Evolutionary conservation across 2,888 invertebrate species (phyloP).

Genomic region (Tribolium freemani): DNA sequence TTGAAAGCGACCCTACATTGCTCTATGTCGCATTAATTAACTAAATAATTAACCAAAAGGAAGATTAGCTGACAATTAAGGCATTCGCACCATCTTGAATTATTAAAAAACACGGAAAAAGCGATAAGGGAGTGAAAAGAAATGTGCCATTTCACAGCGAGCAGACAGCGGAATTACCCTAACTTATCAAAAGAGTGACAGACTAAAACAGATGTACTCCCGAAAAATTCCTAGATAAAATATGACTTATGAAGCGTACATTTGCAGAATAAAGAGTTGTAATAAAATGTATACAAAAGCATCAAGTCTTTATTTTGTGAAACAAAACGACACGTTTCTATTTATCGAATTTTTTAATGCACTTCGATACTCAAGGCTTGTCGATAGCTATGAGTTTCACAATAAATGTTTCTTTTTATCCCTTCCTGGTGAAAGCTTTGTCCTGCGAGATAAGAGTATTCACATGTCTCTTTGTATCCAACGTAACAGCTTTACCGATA

Average conservation of each 20-base stretch:
- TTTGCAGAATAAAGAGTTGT: background rate
- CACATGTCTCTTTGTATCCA: conserved; percentile 44
- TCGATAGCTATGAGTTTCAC: conserved; percentile 23
- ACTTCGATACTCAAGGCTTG: conserved; percentile 5
- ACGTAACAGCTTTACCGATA: background rate
- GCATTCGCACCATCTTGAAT: background rate
- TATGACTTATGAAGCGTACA: background rate
- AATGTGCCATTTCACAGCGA: conserved; percentile 14
- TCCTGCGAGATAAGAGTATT: conserved; percentile 47
- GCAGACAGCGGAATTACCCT: conserved; percentile 10
- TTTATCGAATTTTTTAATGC: conserved; percentile 24
- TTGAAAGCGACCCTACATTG: conserved; percentile 10
- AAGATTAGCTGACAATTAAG: background rate
- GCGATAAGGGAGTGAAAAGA: background rate
- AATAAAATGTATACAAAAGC: background rate
- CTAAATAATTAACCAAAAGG: background rate
- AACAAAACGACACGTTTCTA: background rate
- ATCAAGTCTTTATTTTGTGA: background rate
- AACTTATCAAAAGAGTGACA: conserved; percentile 16
- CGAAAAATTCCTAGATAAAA: conserved; percentile 10
- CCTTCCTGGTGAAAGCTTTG: conserved; percentile 48
- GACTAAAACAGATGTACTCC: conserved; percentile 18
- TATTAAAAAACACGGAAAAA: background rate
- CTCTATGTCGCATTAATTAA: conserved; percentile 7
- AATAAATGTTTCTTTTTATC: no score